phyloP scores from a whole-genome alignment of 1,140 invertebrate genomes.

The Hydropsyche tenuis region DNA sequence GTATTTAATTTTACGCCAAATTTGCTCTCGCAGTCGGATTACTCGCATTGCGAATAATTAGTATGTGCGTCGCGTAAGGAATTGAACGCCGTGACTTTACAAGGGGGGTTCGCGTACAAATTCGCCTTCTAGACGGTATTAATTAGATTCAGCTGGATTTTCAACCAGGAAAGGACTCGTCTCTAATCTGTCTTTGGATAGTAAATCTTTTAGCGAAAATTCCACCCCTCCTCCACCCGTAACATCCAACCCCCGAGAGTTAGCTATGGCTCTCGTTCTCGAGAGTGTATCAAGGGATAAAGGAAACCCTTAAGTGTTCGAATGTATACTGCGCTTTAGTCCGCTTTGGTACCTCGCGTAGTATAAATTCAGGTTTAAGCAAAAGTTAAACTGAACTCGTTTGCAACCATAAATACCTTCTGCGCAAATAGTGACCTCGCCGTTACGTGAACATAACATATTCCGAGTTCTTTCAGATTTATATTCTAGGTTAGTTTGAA shows the following conservation, averaged over 20 bases:
- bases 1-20: too few species aligned
- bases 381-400: too few species aligned
- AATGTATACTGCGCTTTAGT: not conserved
- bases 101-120: not conserved
- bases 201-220: slow-evolving; percentile 32
- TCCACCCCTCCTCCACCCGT: not conserved
- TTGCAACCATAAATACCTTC: too few species aligned
- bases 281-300: slow-evolving; percentile 32
- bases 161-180: not conserved
- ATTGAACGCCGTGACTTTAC: slow-evolving; percentile 17
- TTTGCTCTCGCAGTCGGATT: too few species aligned
- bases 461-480: not conserved
- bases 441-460: not conserved
- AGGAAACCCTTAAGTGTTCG: slow-evolving; percentile 23
- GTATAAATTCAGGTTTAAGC: slow-evolving; percentile 20
- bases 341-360: not conserved
- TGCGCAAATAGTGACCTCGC: not conserved
- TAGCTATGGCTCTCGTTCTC: slow-evolving; percentile 9
- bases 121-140: slow-evolving; percentile 15
- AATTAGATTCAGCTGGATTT: slow-evolving; percentile 30
- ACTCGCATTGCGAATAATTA: not conserved
- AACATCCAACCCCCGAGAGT: not conserved
- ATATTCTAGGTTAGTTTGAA: too few species aligned
- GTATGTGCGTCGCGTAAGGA: slow-evolving; percentile 12
- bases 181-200: slow-evolving; percentile 31